Conservation (phyloP, 2,113 vertebrate genomes). For the Scomber japonicus region DNA sequence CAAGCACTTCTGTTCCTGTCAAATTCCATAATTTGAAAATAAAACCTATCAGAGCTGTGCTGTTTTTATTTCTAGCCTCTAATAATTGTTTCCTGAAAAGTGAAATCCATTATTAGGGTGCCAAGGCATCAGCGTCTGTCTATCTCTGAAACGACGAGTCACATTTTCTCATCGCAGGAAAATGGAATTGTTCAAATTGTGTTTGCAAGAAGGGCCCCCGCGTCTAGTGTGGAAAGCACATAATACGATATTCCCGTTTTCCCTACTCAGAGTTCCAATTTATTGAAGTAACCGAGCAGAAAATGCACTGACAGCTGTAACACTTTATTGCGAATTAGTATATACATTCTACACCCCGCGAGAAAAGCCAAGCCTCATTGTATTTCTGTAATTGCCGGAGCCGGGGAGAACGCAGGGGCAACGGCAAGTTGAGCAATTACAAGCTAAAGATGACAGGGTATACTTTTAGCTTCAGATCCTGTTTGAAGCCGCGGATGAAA, state of each 20-base stretch:
- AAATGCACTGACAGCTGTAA: conserved; percentile 99
- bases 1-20: conserved; percentile 39
- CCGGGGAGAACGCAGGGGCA: conserved; percentile 91
- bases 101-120: conserved; percentile 77
- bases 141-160: conserved; percentile 90
- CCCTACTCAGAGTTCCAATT: conserved; percentile 95
- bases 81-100: conserved; percentile 81
- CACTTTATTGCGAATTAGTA: conserved; percentile 99
- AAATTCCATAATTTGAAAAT: conserved; percentile 66
- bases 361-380: conserved; percentile 95
- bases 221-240: conserved; percentile 88
- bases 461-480: conserved; percentile 89
- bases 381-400: conserved; percentile 97
- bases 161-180: conserved; percentile 89
- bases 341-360: conserved; percentile 95
- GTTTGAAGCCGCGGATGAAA: conserved; percentile 77
- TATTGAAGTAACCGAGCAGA: conserved; percentile 99
- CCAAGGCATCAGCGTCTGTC: conserved; percentile 91
- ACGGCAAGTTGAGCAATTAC: conserved; percentile 93
- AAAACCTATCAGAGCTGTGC: conserved; percentile 37
- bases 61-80: conserved; percentile 50
- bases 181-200: conserved; percentile 90
- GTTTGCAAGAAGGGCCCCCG: conserved; percentile 88
- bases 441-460: conserved; percentile 91
- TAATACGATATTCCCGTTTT: conserved; percentile 91